phyloP scores from a whole-genome alignment of 2,888 invertebrate species.

The Myopa testacea region DNA sequence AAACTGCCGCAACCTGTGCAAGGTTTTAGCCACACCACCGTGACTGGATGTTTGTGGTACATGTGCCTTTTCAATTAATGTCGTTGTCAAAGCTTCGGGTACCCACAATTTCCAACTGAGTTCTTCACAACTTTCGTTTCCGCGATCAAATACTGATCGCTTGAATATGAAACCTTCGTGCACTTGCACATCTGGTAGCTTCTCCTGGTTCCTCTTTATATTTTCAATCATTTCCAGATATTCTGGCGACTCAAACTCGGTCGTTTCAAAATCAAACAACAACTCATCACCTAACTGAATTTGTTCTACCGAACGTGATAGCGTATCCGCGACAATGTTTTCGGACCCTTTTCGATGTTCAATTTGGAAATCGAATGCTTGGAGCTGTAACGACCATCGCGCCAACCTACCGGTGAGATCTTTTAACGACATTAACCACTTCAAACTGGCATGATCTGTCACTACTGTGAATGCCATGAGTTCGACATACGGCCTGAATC shows the following conservation, averaged over 20 bases:
- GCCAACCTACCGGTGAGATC: constrained; percentile 11
- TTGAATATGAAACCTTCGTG: neutral
- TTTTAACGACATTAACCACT: constrained; percentile 10
- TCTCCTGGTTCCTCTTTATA: neutral
- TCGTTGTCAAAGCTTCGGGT: constrained; percentile 8
- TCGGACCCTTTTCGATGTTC: constrained; percentile 12
- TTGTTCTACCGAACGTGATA: neutral
- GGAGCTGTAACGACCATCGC: neutral
- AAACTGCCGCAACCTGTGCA: constrained; percentile 3
- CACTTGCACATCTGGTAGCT: neutral
- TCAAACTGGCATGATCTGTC: constrained; percentile 20
- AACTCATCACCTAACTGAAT: no score
- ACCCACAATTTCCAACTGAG: constrained; percentile 36
- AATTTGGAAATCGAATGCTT: neutral
- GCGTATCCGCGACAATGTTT: neutral
- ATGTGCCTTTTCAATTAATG: constrained; percentile 20
- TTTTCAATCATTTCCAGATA: neutral
- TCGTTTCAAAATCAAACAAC: neutral
- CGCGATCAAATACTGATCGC: neutral
- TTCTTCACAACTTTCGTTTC: no score
- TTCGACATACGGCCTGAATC: constrained; percentile 43
- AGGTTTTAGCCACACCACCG: constrained; percentile 30
- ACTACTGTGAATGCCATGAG: constrained; percentile 36
- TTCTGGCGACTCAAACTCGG: neutral
- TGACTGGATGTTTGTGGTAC: constrained; percentile 8